Evolutionary conservation across 1,140 invertebrate genomes (phyloP), one percentile per base, ranked within the genome.

Genomic region (Nomia melanderi): DNA sequence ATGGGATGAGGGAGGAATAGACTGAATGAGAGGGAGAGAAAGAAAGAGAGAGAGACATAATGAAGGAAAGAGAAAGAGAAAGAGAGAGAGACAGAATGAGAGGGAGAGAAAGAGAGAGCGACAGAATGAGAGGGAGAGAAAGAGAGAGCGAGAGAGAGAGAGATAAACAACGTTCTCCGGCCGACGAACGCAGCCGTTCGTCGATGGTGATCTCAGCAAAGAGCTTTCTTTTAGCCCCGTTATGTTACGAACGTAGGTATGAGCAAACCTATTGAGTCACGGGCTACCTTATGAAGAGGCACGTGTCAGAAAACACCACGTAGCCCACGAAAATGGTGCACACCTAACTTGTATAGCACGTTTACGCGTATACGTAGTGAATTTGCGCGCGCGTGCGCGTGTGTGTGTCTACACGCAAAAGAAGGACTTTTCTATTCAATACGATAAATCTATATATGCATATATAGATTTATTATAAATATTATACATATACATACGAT

Each of bases 331-430:
- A 17, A 56, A 79, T 41, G 75, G 29, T 62, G 70, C 53, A 81
- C 79, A 86, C 57, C 74, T 86, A 88, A 60, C 88, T 86, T 90
- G 87, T 91, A 90, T 90, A 89, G 79, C 86, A 83, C 81, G 59
- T 83, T 20, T 80, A 81, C 76, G 87, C 87, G 80, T 89, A 89
- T 79, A 88, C 86, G 86, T 89, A 90, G 86, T 86, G 84, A 86
- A 88, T 2, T 47, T 86, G 85, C 87, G 39, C 2, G 9, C 39
- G 39, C 2, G 9, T 14, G 39, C 39, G 85, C 85, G 82, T 83
- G 85, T 88, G 81, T 82, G 83, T 83, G 87, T 67, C 85, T 86
- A 84, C 63, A 85, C 84, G 83, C 88, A 17, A 14, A n/a, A n/a
- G 14, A 73, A 82, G 82, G 82, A 87, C 80, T 86, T 89, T 90